Conservation (phyloP, 2,113 vertebrate species). For the Scolopax mira region DNA sequence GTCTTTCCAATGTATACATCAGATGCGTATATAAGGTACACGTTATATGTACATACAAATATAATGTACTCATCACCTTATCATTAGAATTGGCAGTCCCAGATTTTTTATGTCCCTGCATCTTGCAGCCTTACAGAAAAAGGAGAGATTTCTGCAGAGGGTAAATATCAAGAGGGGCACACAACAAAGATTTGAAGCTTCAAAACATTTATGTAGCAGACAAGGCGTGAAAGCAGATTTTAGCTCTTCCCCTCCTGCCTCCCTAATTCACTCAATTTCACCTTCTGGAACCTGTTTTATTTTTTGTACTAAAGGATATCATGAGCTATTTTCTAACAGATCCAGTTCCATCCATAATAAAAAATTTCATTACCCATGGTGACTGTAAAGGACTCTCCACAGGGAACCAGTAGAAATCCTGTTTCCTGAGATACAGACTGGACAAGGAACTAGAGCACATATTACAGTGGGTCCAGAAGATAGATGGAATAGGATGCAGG, state of each 20-base stretch:
- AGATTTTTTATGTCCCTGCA: background rate
- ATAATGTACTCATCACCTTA: background rate
- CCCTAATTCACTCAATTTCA: background rate
- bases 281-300: background rate
- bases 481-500: background rate
- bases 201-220: background rate
- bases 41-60: background rate
- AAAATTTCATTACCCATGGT: background rate
- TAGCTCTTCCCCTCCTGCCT: background rate
- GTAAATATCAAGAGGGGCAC: background rate
- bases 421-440: background rate
- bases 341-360: background rate
- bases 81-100: background rate
- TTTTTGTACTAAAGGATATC: background rate
- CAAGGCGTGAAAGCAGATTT: background rate
- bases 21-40: background rate
- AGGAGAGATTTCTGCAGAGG: background rate
- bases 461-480: background rate
- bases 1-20: background rate
- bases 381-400: background rate
- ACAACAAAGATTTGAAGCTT: background rate
- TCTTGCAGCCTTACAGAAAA: background rate
- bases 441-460: background rate
- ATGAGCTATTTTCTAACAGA: background rate
- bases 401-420: background rate